Evolutionary conservation across 2,888 invertebrate species (phyloP).

Genomic region (Drosophila suboccidentalis): DNA sequence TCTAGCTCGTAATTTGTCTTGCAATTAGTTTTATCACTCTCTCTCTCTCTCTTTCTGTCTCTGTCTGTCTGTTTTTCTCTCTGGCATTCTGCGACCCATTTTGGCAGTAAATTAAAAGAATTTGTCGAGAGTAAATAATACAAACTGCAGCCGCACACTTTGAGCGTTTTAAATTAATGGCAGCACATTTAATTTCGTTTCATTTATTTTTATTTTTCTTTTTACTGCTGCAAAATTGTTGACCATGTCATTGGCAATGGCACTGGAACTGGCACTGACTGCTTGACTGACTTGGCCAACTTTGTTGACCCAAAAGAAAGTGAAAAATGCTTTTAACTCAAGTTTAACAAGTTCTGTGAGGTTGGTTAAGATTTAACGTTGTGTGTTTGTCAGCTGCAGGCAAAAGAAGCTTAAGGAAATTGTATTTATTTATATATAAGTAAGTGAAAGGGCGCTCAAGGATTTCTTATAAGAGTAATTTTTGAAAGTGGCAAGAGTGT

Average conservation of each 20-base stretch:
- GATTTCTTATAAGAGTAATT: background rate
- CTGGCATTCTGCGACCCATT: slow-evolving; percentile 39
- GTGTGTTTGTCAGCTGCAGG: slow-evolving; percentile 11
- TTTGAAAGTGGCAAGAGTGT: slow-evolving; percentile 1
- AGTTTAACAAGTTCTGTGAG: slow-evolving; percentile 56
- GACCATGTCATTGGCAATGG: slow-evolving; percentile 64
- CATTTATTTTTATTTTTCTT: background rate
- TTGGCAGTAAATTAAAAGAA: slow-evolving; percentile 41
- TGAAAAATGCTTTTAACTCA: slow-evolving; percentile 47
- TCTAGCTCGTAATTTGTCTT: slow-evolving; percentile 29
- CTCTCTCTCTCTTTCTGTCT: slow-evolving; percentile 5
- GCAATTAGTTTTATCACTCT: slow-evolving; percentile 39
- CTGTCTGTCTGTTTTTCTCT: slow-evolving; percentile 10
- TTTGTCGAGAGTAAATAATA: slow-evolving; percentile 28
- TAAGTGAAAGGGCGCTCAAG: slow-evolving; percentile 41
- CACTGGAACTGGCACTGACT: slow-evolving; percentile 37
- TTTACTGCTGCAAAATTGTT: slow-evolving; percentile 39
- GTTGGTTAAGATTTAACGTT: slow-evolving; percentile 15
- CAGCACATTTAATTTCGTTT: slow-evolving; percentile 41
- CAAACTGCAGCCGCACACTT: slow-evolving; percentile 35
- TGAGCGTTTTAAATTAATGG: slow-evolving; percentile 41
- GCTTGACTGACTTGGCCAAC: slow-evolving; percentile 19
- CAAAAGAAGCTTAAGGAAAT: slow-evolving; percentile 31
- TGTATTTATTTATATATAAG: slow-evolving; percentile 24
- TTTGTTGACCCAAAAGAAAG: slow-evolving; percentile 55